These are phyloP conservation scores for Platysternon megacephalum DNA, from an alignment of 2,113 vertebrate genomes.

Conservation along the genomic window DNA sequence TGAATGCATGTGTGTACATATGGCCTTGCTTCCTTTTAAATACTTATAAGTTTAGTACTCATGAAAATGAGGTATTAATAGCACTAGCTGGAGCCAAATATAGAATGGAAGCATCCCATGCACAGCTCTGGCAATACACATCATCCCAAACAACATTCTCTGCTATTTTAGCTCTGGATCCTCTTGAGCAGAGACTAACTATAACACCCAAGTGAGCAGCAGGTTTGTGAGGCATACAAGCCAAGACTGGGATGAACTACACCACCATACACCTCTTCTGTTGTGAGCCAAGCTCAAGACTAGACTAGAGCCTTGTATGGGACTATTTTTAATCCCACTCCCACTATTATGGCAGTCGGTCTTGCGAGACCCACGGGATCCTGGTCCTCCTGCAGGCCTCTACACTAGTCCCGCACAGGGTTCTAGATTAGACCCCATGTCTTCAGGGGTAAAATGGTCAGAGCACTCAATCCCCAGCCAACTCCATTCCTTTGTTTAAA, in stretches of 20 bases:
- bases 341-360: not conserved
- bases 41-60: not conserved
- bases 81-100: not conserved
- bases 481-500: not conserved
- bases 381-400: not conserved
- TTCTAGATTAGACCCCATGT: not conserved
- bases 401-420: not conserved
- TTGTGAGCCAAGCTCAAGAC: not conserved
- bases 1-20: not conserved
- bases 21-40: rapidly evolving
- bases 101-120: not conserved
- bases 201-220: not conserved
- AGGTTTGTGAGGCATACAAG: not conserved
- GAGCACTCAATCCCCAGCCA: not conserved
- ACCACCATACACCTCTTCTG: not conserved
- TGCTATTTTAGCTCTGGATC: not conserved
- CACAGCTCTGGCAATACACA: not conserved
- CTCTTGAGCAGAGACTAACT: not conserved
- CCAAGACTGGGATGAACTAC: not conserved
- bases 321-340: not conserved
- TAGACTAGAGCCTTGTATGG: not conserved
- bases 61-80: not conserved
- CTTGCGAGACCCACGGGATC: not conserved
- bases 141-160: not conserved
- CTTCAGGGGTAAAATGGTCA: not conserved